A percentile compares a stretch with the other conserved stretches of the same genome.
These are phyloP conservation scores for Tolmerus cingulatus DNA, from an alignment of 2,888 invertebrate species.

Conservation along the genomic window DNA sequence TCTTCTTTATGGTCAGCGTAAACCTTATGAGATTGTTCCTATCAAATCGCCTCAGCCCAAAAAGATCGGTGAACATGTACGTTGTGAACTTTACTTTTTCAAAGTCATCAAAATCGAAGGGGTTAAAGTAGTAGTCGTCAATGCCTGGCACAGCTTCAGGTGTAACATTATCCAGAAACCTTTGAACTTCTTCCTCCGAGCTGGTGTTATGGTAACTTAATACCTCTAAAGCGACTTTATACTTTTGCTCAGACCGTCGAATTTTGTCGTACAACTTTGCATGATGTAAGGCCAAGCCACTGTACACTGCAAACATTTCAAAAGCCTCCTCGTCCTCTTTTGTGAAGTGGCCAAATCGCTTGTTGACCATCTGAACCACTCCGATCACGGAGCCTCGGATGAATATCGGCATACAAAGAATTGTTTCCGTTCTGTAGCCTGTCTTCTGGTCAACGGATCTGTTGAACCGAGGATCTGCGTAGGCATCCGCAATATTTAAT, in stretches of 20 bases:
- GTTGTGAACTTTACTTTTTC: slow-evolving; percentile 78
- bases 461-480: slow-evolving; percentile 80
- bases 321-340: slow-evolving; percentile 81
- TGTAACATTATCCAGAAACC: slow-evolving; percentile 53
- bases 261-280: slow-evolving; percentile 87
- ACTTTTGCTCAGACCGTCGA: slow-evolving; percentile 82
- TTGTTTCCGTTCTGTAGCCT: slow-evolving; percentile 75
- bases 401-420: slow-evolving; percentile 88
- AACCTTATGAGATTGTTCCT: slow-evolving; percentile 74
- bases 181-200: slow-evolving; percentile 73
- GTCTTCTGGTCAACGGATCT: slow-evolving; percentile 73
- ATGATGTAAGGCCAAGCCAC: slow-evolving; percentile 84
- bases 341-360: slow-evolving; percentile 68
- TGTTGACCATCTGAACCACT: slow-evolving; percentile 88
- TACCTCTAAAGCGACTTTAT: slow-evolving; percentile 81
- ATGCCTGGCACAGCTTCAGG: slow-evolving; percentile 57
- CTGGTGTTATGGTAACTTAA: slow-evolving; percentile 85
- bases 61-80: slow-evolving; percentile 79
- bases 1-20: slow-evolving; percentile 82
- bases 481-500: slow-evolving; percentile 84
- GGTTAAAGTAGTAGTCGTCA: slow-evolving; percentile 74
- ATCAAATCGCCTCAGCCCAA: slow-evolving; percentile 73
- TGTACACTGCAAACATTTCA: slow-evolving; percentile 84
- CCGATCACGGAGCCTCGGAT: slow-evolving; percentile 80
- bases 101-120: slow-evolving; percentile 73